phyloP scores from a whole-genome alignment of 2,888 invertebrate genomes.

The Beris morrisii region DNA sequence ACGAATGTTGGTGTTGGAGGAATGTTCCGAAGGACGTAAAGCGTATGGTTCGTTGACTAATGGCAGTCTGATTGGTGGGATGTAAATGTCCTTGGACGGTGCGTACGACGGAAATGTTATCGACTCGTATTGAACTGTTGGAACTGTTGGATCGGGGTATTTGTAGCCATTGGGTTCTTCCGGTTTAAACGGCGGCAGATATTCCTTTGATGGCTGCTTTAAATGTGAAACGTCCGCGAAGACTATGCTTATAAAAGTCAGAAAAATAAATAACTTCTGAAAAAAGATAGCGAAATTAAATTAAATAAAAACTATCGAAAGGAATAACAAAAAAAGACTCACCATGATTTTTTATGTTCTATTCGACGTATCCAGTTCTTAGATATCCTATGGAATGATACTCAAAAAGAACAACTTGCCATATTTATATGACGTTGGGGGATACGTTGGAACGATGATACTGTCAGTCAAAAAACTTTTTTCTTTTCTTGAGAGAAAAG shows the following conservation, averaged over 20 bases:
- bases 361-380: slow-evolving; percentile 11
- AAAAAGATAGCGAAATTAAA: neutral
- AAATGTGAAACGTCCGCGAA: slow-evolving; percentile 10
- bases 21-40: neutral
- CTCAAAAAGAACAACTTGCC: slow-evolving; percentile 12
- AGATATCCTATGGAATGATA: slow-evolving; percentile 14
- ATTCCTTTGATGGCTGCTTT: slow-evolving; percentile 3
- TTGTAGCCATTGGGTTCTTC: slow-evolving; percentile 8
- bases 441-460: slow-evolving; percentile 3
- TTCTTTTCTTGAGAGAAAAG: neutral
- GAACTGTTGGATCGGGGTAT: neutral
- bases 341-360: neutral
- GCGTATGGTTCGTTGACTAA: slow-evolving; percentile 10
- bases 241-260: neutral
- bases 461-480: neutral
- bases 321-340: neutral
- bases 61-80: slow-evolving; percentile 17
- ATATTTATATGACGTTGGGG: slow-evolving; percentile 12
- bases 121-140: neutral
- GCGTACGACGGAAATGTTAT: neutral
- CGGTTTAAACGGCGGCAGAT: slow-evolving; percentile 25
- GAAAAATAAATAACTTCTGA: neutral
- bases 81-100: slow-evolving; percentile 23
- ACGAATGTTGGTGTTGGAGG: neutral
- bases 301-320: neutral